Evolutionary conservation across 1,140 invertebrate species (phyloP), one percentile per base, ranked within the genome.

Genomic region (Pseudomyrmex sp.): DNA sequence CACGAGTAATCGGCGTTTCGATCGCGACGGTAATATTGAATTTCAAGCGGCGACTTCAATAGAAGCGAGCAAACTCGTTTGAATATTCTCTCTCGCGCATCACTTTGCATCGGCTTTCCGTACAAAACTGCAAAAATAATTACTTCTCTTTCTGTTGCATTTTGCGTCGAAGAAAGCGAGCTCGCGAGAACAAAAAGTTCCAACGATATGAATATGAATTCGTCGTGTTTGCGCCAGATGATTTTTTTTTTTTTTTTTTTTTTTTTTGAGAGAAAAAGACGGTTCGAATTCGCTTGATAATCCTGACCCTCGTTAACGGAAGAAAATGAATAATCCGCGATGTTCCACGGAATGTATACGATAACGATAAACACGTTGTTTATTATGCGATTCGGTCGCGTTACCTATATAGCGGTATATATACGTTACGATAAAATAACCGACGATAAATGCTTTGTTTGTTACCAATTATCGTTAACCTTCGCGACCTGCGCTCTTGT

Each of bases 281-380:
- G 44, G 59, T 75, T 85, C 46, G 59, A 59, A 74, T 87, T 82
- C 5, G 58, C 65, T 70, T 50, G 85, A 87, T 85, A 85, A 83
- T 65, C 59, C 68, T 54, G 72, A 86, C 56, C 68, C 20, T 77
- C 73, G 48, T 61, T 62, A 74, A 66, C 23, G 52, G 23, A 23
- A 9, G 63, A 72, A 69, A 69, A 56, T 46, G 65, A 69, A 72
- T 68, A 85, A 76, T 82, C 23, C 46, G 15, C 20, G 35, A 58
- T 1, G 23, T 58, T 62, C 13, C 59, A 48, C 20, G 48, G 35
- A 35, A 35, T 9, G 35, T 48, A 48, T 79, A 10, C 52, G 52
- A 75, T 56, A 54, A 82, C 68, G 69, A 80, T 18, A 50, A 68
- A 50, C 46, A 10, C 1, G 48, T 50, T 26, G 35, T 80, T 72